Conservation (phyloP, 2,888 invertebrate species). For the Leptinotarsa peninsularis region DNA sequence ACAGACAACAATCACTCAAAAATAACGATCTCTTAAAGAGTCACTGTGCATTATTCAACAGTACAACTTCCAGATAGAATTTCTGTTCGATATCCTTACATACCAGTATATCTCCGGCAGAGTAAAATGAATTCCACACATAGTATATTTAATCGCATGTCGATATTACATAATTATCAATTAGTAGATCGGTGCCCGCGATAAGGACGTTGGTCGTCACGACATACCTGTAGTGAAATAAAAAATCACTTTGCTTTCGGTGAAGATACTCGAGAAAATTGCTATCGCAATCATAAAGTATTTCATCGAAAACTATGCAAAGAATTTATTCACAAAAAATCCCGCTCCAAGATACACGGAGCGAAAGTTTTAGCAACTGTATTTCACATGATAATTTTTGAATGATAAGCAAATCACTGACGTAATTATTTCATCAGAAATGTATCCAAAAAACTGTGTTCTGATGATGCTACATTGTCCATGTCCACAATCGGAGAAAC, state of each 20-base stretch:
- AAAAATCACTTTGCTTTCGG: slow-evolving; percentile 21
- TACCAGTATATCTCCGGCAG: slow-evolving; percentile 24
- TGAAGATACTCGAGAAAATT: slow-evolving; percentile 22
- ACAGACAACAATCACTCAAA: background rate
- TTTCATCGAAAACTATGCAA: slow-evolving; percentile 22
- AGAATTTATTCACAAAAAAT: slow-evolving; percentile 10
- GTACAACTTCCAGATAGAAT: slow-evolving; percentile 31
- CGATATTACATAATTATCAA: slow-evolving; percentile 39
- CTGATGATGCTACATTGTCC: no score
- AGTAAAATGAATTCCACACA: slow-evolving; percentile 30
- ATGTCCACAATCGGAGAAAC: no score
- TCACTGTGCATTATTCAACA: slow-evolving; percentile 10
- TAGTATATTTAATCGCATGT: slow-evolving; percentile 27
- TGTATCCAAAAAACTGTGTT: no score
- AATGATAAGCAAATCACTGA: no score
- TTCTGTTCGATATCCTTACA: slow-evolving; percentile 25
- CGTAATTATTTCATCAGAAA: no score
- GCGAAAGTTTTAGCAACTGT: background rate
- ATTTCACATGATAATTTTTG: background rate
- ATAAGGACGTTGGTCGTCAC: slow-evolving; percentile 32
- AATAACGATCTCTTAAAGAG: background rate
- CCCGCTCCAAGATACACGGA: background rate
- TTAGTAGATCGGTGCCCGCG: slow-evolving; percentile 33
- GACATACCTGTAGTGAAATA: slow-evolving; percentile 19
- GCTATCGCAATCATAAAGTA: slow-evolving; percentile 17